Conservation (phyloP, 2,888 invertebrate species). For the Cyclophora albipunctata region DNA sequence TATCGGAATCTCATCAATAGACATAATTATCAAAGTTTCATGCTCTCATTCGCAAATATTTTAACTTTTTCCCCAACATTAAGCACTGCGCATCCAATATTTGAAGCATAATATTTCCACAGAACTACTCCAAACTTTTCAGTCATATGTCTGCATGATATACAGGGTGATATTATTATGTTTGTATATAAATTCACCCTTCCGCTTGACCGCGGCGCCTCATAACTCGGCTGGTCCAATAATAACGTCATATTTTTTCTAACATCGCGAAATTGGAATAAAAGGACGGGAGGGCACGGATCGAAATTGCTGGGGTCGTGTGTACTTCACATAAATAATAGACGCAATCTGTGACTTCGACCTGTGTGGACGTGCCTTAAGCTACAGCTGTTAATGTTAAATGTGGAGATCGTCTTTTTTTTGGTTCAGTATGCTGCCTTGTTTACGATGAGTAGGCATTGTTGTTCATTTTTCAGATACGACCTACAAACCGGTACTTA, state of each 20-base stretch:
- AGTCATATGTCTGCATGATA: constrained; percentile 8
- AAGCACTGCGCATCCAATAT: no score
- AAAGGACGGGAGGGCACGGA: constrained; percentile 56
- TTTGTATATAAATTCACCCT: constrained; percentile 45
- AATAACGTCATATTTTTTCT: constrained; percentile 73
- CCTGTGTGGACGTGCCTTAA: constrained; percentile 20
- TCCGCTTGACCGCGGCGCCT: constrained; percentile 53
- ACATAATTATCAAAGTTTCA: no score
- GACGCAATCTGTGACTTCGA: constrained; percentile 60
- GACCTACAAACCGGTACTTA: no score
- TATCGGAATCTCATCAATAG: no score
- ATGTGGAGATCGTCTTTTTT: constrained; percentile 5
- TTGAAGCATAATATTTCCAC: neutral
- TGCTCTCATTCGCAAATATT: no score
- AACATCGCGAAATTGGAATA: constrained; percentile 68
- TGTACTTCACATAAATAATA: constrained; percentile 65
- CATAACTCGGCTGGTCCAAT: constrained; percentile 61
- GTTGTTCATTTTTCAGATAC: no score
- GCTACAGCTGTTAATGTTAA: constrained; percentile 17
- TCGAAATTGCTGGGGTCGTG: constrained; percentile 61
- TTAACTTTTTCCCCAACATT: no score
- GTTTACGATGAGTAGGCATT: no score
- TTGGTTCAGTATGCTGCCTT: no score
- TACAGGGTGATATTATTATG: no score
- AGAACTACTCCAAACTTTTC: constrained; percentile 15